Base-by-base conservation (phyloP, 2,113 vertebrate genomes). In the Pseudorhombus dupliciocellatus region DNA sequence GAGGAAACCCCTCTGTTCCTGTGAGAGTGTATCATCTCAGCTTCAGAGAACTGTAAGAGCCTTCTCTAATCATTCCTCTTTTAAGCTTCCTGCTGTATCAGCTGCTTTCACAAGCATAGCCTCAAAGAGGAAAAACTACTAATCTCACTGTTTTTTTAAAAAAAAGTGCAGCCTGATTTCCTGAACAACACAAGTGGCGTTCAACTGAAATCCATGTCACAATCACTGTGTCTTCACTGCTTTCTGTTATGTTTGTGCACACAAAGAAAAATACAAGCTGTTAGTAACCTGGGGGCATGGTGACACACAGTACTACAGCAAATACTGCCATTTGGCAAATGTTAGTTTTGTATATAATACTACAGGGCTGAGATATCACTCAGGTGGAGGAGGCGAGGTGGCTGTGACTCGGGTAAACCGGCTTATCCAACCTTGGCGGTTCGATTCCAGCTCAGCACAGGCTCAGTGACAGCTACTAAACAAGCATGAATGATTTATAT, bases 31-130 rank as follows among this genome's bases (percentile, higher is more conserved):
- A 25, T 37, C 24, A 31, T 20, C 22, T 54, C n/a, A 20, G 16
- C 9, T 44, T 30, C 5, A 57, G 48, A 55, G 14, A 6, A 22
- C 25, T 44, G 9, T 1, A 18, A 61, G 22, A n/a, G 20, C 37
- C 37, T 24, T 64, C 62, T 73, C 14, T 52, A 0, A 28, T n/a
- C 65, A 72, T 89, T 87, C 87, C 83, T 83, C 64, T 4, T 42
- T 85, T 79, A 30, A 12, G 22, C 52, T 30, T 60, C 3, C 40
- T 86, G 80, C 72, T 56, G 57, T 42, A 81, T 85, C 86, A 81
- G 86, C 84, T 40, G 25, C 51, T 85, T 76, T 66, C 0, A 57
- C 34, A 21, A 52, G 54, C 11, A 26, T 1, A 14, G 31, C 25
- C 44, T 28, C 21, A 15, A 11, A 51, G 46, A 6, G 28, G 7